A percentile compares a stretch with the other conserved stretches of the same genome.
Evolutionary conservation across 2,113 vertebrate genomes (phyloP).

Genomic region (Dendropsophus ebraccatus): DNA sequence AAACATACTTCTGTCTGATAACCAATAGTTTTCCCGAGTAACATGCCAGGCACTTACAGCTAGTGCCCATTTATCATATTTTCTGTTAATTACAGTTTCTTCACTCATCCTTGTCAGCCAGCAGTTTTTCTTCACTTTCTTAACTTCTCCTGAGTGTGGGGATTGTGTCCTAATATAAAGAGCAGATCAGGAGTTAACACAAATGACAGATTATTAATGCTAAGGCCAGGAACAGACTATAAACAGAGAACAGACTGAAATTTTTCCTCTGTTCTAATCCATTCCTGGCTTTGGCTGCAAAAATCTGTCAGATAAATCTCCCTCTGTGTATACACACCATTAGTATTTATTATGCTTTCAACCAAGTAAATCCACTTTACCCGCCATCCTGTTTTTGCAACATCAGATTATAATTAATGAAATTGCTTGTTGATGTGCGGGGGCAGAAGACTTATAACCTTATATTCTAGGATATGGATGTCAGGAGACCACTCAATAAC

Average conservation of each 20-base stretch:
- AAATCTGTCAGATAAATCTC: too few relatives aligned
- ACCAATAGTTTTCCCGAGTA: not conserved
- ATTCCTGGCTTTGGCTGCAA: too few relatives aligned
- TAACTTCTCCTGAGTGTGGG: not conserved
- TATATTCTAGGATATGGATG: not conserved
- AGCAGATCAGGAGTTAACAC: not conserved
- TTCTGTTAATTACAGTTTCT: not conserved
- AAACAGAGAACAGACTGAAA: too few relatives aligned
- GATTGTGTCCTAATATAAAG: too few relatives aligned
- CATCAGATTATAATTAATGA: not conserved
- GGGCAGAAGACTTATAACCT: not conserved
- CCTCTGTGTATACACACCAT: too few relatives aligned
- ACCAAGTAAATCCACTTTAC: not conserved
- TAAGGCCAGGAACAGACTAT: too few relatives aligned
- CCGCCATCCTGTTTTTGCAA: not conserved
- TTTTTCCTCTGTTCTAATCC: too few relatives aligned
- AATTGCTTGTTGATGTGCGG: not conserved
- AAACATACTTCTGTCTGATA: too few relatives aligned
- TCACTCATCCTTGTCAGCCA: not conserved
- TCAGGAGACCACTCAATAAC: not conserved
- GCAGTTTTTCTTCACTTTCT: not conserved
- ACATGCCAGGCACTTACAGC: not conserved
- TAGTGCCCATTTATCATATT: not conserved
- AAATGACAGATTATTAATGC: not conserved
- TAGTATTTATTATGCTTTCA: too few relatives aligned